Conservation (phyloP, 1,140 invertebrate species). For the Metaphire vulgaris region DNA sequence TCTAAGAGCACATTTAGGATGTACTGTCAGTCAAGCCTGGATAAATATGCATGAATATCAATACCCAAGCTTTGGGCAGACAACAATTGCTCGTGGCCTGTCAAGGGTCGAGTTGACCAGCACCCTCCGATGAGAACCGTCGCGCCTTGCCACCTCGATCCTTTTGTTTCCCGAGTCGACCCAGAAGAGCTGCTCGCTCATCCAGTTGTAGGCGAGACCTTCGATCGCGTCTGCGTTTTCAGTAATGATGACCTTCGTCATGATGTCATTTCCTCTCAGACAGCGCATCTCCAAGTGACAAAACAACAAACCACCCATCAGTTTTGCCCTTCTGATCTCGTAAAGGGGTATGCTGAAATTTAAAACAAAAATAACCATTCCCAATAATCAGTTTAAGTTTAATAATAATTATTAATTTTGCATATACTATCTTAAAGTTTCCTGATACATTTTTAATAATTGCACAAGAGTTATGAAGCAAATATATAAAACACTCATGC, state of each 20-base stretch:
- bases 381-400: background rate
- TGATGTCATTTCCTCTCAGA: constrained; percentile 11
- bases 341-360: background rate
- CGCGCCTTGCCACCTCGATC: constrained; percentile 71
- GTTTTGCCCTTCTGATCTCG: background rate
- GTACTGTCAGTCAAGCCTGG: too few species aligned
- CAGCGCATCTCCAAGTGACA: background rate
- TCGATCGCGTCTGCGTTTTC: constrained; percentile 42
- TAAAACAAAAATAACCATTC: background rate
- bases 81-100: constrained; percentile 35
- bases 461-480: background rate
- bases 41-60: too few species aligned
- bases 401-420: background rate
- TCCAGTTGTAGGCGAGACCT: constrained; percentile 43
- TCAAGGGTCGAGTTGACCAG: constrained; percentile 34
- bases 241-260: constrained; percentile 3
- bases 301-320: background rate
- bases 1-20: too few species aligned
- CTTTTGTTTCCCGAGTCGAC: constrained; percentile 37
- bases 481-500: too few species aligned
- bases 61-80: constrained; percentile 45
- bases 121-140: constrained; percentile 55
- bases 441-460: background rate
- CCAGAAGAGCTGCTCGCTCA: constrained; percentile 40
- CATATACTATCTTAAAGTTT: background rate